Evolutionary conservation across 2,888 invertebrate genomes (phyloP), one percentile per base, ranked within the genome.

Genomic region (Ophioninae sp.): DNA sequence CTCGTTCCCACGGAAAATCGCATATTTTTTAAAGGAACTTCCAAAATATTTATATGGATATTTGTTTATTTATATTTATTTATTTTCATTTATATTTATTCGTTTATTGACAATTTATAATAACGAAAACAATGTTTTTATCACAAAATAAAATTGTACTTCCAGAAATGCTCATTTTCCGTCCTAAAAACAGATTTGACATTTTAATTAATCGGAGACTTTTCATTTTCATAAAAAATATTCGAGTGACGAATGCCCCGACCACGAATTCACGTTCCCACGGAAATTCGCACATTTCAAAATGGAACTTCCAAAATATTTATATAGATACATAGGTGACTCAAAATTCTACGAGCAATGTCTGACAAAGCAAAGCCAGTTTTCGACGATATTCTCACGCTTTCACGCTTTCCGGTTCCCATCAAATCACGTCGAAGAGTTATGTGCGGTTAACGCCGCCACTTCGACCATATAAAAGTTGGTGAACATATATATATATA

Each of bases 371-470:
- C 30, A 65, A 65, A 61, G 65, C 79, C 58, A 72, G 59, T 73
- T 79, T 69, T 71, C 74, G 80, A 82, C 74, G 73, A 85, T 71
- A 80, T 77, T 82, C 82, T 77, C 80, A 82, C 82, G 82, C 73
- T 82, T 82, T 80, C 76, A 61, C 76, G 84, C 74, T 82, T 80
- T 77, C 73, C 73, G 56, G 73, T 77, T 80, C 77, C 51, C 74
- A 73, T 79, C 73, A 72, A 65, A 79, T 78, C 79, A 68, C 76
- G 78, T 81, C 68, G 58, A 84, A 84, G 87, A 88, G 87, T 89
- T 88, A 88, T 87, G 87, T 86, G 85, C 85, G 86, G 83, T 87
- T 88, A 87, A 88, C 88, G 89, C 88, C 88, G 86, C 85, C 79
- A 81, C 84, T 82, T 68, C 75, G 76, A 85, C 41, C 61, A 8